These are phyloP conservation scores for Phoebastria nigripes DNA, from an alignment of 2,797 vertebrate genomes.

Conservation along the genomic window DNA sequence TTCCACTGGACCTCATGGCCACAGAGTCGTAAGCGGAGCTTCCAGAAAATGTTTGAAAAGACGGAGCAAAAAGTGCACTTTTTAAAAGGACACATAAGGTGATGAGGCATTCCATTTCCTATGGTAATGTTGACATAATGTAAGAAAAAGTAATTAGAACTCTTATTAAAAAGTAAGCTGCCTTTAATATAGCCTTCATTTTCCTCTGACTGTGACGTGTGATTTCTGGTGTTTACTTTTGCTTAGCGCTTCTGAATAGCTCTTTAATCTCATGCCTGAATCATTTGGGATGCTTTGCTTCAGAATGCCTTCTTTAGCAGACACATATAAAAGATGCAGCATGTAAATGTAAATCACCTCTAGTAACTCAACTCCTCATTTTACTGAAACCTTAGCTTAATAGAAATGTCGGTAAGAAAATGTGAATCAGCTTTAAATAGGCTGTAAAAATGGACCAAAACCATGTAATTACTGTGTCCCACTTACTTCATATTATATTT, in stretches of 20 bases:
- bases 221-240: conserved; percentile 70
- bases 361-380: not conserved
- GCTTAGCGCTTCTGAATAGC: conserved; percentile 32
- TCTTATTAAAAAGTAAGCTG: conserved; percentile 63
- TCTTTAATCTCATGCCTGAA: conserved; percentile 45
- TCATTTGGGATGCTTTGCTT: not conserved
- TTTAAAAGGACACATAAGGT: not conserved
- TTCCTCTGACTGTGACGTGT: conserved; percentile 28
- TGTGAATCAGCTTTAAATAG: not conserved
- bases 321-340: not conserved
- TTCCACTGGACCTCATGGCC: not conserved
- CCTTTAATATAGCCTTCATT: conserved; percentile 54
- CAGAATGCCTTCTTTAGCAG: not conserved
- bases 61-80: not conserved
- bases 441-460: not conserved
- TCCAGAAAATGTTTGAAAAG: not conserved
- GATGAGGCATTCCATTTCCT: not conserved
- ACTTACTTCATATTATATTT: not conserved
- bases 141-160: conserved; percentile 59
- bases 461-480: not conserved
- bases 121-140: not conserved
- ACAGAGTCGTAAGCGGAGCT: rapidly evolving
- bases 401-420: not conserved
- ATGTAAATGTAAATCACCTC: not conserved
- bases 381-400: not conserved